Base-by-base conservation (phyloP, 2,113 vertebrate genomes). In the Progne subis region DNA sequence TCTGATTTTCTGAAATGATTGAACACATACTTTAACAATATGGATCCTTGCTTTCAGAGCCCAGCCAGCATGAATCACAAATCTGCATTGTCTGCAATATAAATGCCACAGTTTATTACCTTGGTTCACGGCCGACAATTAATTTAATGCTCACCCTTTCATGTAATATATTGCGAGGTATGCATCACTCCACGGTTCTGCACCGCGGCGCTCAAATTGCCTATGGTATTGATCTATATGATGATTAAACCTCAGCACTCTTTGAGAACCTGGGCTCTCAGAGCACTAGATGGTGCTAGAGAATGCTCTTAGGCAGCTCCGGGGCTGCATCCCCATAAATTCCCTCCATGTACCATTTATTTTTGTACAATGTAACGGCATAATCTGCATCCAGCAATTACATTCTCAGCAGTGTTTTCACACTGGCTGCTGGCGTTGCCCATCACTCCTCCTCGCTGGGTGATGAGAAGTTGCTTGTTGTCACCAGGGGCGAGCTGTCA, bases 201-300 rank as follows among this genome's bases (percentile, higher is more conserved):
- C 82, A 86, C 56, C 72, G 8, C 5, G 0, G 56, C 21, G n/a
- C 85, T 95, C 82, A 47, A 78, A 75, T 25, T 86, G 76, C 76
- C 60, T 50, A 16, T 29, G 32, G 41, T 88, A 87, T 92, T n/a
- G 60, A 79, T 72, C 78, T 55, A 64, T 50, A 65, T 1, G 52
- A 70, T 75, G 61, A 86, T 77, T 85, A 88, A 83, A 87, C 5
- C 29, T 49, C 56, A 12, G 14, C 59, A 37, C 59, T 92, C 68
- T 67, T 71, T 24, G 64, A 39, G 76, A 87, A 65, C 13, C 24
- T 63, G 61, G 82, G 32, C n/a, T 50, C 49, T 76, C 31, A 8
- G 60, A 97, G 87, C 97, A 95, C 92, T 95, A 97, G 97, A 91
- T 96, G 97, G 97, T 95, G 91, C 95, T 95, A 95, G 89, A 97